Conservation (phyloP, 2,888 invertebrate species). For the Crematogaster levior region DNA sequence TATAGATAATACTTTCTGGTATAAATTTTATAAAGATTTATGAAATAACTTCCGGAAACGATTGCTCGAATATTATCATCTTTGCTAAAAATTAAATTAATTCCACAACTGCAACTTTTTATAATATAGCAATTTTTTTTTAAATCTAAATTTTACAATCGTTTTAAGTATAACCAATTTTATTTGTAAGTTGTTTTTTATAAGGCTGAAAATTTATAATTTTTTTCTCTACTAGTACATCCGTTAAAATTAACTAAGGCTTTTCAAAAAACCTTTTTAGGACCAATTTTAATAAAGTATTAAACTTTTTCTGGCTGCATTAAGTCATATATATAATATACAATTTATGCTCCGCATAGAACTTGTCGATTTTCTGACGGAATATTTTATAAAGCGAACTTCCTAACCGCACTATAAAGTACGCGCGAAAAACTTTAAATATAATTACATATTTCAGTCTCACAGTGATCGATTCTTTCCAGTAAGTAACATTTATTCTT, state of each 20-base stretch:
- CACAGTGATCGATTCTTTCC: neutral
- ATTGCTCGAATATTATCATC: neutral
- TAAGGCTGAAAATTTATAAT: neutral
- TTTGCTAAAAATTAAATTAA: neutral
- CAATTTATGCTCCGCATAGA: neutral
- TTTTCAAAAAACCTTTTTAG: neutral
- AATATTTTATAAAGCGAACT: neutral
- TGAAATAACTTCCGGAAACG: neutral
- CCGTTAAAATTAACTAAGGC: neutral
- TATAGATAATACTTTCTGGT: neutral
- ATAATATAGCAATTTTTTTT: neutral
- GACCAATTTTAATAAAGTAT: constrained; percentile 13
- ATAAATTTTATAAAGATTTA: neutral
- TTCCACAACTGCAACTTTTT: neutral
- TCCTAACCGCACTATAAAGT: neutral
- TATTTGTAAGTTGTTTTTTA: neutral
- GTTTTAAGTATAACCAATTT: neutral
- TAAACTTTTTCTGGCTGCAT: neutral
- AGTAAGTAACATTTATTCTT: constrained; percentile 3
- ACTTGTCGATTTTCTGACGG: neutral
- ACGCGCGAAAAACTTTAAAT: neutral
- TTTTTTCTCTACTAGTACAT: neutral
- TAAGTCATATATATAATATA: neutral
- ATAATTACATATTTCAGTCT: constrained; percentile 23
- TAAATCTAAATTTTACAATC: neutral